phyloP scores from a whole-genome alignment of 2,888 invertebrate species.

The Steinernema hermaphroditum region DNA sequence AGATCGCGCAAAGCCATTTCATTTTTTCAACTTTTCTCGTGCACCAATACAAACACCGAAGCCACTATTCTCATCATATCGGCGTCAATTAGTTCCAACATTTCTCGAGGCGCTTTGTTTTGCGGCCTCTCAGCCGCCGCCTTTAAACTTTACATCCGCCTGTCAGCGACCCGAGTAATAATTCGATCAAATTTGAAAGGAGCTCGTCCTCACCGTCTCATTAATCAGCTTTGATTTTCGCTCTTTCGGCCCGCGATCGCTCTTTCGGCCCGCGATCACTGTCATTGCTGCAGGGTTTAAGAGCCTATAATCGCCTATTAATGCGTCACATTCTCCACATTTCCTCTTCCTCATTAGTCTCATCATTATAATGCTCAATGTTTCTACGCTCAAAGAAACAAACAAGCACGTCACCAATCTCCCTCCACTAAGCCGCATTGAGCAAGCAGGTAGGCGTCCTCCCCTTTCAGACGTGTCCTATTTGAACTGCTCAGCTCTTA shows the following conservation, averaged over 20 bases:
- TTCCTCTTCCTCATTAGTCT: neutral
- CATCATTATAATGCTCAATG: slow-evolving; percentile 25
- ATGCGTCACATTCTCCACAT: neutral
- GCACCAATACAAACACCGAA: too few relatives aligned
- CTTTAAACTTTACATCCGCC: neutral
- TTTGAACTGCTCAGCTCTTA: neutral
- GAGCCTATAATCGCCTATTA: slow-evolving; percentile 9
- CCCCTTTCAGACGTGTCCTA: too few relatives aligned
- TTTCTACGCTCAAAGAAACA: slow-evolving; percentile 27
- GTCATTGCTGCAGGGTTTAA: slow-evolving; percentile 6
- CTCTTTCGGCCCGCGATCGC: neutral
- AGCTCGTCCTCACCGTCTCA: slow-evolving; percentile 5
- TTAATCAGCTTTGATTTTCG: slow-evolving; percentile 15
- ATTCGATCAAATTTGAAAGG: neutral
- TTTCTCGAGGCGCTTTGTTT: neutral
- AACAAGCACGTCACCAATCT: slow-evolving; percentile 38
- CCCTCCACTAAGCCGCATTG: slow-evolving; percentile 45
- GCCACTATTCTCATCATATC: too few relatives aligned
- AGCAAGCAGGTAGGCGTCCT: slow-evolving; percentile 39
- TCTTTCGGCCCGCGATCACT: neutral
- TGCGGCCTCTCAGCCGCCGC: neutral
- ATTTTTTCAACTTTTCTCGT: too few relatives aligned
- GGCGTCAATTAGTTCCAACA: neutral
- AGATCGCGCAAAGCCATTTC: too few relatives aligned
- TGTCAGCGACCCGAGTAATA: slow-evolving; percentile 1